Evolutionary conservation across 2,797 vertebrate genomes (phyloP).

Genomic region (Zalophus californianus): DNA sequence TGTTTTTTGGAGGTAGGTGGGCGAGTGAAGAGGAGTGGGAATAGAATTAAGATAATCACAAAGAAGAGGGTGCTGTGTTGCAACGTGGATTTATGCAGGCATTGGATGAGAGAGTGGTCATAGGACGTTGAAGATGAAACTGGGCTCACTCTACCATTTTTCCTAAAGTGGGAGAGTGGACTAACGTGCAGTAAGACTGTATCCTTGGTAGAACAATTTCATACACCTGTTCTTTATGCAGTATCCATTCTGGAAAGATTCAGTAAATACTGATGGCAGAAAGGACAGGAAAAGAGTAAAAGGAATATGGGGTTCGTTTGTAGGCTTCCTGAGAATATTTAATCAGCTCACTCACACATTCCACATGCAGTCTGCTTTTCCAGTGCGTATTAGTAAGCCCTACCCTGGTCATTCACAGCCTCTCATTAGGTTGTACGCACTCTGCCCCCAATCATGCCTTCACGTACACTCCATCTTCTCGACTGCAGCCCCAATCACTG

Average conservation of each 20-base stretch:
- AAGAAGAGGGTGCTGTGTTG: neutral
- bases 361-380: neutral
- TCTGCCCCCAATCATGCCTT: neutral
- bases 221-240: neutral
- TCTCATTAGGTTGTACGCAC: neutral
- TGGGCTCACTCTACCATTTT: neutral
- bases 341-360: neutral
- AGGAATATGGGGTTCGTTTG: rapidly evolving
- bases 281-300: neutral
- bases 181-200: neutral
- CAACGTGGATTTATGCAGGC: neutral
- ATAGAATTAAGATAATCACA: neutral
- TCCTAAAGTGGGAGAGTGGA: neutral
- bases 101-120: neutral
- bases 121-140: neutral
- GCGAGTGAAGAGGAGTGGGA: too few relatives aligned
- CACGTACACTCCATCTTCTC: neutral
- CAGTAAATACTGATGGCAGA: neutral
- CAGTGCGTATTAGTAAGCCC: neutral
- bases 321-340: neutral
- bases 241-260: neutral
- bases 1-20: neutral
- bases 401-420: neutral
- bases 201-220: neutral
- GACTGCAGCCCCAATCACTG: neutral